phyloP scores from a whole-genome alignment of 2,113 vertebrate species.

The Cettia cetti region DNA sequence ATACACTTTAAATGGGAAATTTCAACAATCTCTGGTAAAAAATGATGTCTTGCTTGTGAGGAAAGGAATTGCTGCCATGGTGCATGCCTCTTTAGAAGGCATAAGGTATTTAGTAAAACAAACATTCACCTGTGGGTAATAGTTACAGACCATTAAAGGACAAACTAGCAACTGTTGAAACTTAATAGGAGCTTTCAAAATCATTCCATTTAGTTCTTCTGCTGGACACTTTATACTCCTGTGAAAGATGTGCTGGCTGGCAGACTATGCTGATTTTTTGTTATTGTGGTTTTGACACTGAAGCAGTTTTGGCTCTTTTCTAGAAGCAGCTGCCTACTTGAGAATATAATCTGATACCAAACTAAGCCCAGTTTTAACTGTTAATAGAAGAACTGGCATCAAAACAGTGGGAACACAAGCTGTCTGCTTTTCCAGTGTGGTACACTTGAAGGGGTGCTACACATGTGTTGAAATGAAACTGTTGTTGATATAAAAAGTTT shows the following conservation, averaged over 20 bases:
- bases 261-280: background rate
- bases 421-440: background rate
- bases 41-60: background rate
- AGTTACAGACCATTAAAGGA: background rate
- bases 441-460: background rate
- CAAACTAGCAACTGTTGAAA: background rate
- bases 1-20: background rate
- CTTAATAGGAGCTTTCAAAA: background rate
- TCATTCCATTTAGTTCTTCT: background rate
- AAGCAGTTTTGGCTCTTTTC: background rate
- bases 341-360: background rate
- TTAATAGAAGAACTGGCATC: background rate
- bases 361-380: background rate
- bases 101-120: background rate
- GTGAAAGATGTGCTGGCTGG: background rate
- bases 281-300: background rate
- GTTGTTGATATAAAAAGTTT: background rate
- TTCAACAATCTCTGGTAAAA: background rate
- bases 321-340: background rate
- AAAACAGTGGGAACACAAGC: background rate
- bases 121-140: background rate
- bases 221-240: background rate
- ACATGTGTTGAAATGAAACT: background rate
- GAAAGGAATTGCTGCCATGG: background rate
- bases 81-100: background rate